Evolutionary conservation across 2,113 vertebrate species (phyloP), one percentile per base, ranked within the genome.

Genomic region (Pelobates fuscus): DNA sequence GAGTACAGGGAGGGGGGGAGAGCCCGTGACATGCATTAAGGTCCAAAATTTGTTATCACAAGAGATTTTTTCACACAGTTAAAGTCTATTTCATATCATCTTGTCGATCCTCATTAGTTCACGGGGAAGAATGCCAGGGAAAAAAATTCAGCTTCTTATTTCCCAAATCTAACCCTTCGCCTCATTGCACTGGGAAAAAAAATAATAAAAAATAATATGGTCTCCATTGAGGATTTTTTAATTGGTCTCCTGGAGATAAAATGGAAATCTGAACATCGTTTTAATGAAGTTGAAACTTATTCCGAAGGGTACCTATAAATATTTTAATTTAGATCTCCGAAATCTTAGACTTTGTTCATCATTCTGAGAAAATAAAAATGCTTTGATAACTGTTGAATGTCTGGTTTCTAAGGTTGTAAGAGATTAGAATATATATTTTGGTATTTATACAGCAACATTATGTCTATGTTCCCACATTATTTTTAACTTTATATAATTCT

Each of bases 131-230:
- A 71, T 78, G 69, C 44, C 0, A 71, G 43, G 82, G 78, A 43
- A 72, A 80, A 71, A 83, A 80, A 87, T 87, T 86, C 62, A 14
- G 78, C 62, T 78, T 72, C 78, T 79, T 63, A 78, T 84, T 86
- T 88, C 82, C 81, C 88, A 82, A 82, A 85, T 83, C 82, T 89
- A 83, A 81, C 80, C 77, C 80, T 87, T 77, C 72, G 68, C 83
- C 84, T 86, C 81, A 82, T 82, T n/a, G 85, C 8, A 17, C 85
- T 85, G 82, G 84, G 84, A 87, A 89, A 90, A 86, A 89, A 89
- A 85, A n/a, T n/a, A 83, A 5, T 63, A 83, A 87, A 82, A 89
- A 87, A 83, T 88, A 87, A 89, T 89, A 89, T 79, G 78, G 81
- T 77, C 88, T 88, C 87, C 17, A 59, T 82, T 81, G 80, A 72